These are phyloP conservation scores for Metaphire vulgaris DNA, from an alignment of 1,140 invertebrate species.

Conservation along the genomic window DNA sequence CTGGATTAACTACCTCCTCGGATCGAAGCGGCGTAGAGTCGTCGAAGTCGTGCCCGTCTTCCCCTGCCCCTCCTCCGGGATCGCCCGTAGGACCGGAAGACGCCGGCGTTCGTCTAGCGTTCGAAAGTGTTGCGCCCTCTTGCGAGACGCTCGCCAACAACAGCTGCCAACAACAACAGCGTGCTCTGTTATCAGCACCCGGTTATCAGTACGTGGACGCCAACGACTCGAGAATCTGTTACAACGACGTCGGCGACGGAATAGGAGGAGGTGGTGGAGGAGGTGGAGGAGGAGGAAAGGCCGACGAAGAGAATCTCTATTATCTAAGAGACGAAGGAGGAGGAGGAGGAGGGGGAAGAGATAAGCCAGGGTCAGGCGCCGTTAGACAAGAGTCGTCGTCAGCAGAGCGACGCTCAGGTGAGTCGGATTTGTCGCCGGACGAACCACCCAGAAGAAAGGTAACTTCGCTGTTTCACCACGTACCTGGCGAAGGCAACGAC, in stretches of 20 bases:
- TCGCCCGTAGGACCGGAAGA: no score
- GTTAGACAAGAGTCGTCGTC: no score
- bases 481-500: neutral
- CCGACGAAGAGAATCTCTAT: neutral
- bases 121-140: no score
- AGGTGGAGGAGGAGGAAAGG: neutral
- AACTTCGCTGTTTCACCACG: neutral
- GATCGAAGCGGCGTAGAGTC: no score
- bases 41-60: no score
- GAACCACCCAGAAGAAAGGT: neutral
- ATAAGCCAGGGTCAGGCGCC: neutral
- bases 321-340: neutral
- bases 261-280: neutral
- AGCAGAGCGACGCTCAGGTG: no score
- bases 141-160: neutral
- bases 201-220: neutral
- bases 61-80: no score
- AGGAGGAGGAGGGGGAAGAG: neutral
- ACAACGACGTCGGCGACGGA: neutral
- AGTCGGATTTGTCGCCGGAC: neutral
- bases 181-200: neutral
- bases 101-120: no score
- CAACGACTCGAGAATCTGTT: neutral
- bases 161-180: neutral
- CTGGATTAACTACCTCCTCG: no score